Evolutionary conservation across 1,140 invertebrate genomes (phyloP).

Genomic region (Mya arenaria): DNA sequence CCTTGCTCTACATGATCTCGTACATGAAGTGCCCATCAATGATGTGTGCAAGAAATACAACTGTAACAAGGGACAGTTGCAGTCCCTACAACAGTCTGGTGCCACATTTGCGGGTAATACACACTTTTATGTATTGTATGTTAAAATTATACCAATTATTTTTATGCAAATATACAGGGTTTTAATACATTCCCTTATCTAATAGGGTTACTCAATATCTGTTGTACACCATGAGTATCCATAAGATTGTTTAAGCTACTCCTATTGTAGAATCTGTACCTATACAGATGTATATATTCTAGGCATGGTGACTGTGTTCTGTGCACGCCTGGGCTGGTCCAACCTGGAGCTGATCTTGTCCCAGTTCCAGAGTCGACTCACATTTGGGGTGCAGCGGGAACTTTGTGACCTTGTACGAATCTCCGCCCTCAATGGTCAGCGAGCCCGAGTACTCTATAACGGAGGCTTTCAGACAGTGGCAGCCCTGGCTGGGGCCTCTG

Average conservation of each 20-base stretch:
- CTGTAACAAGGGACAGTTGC: slow-evolving; percentile 92
- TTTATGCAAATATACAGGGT: too few relatives aligned
- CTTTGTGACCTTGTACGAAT: slow-evolving; percentile 95
- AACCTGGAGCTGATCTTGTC: slow-evolving; percentile 94
- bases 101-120: slow-evolving; percentile 96
- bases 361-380: slow-evolving; percentile 96
- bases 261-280: background rate
- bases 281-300: slow-evolving; percentile 31
- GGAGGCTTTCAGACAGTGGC: slow-evolving; percentile 90
- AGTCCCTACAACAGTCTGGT: slow-evolving; percentile 96
- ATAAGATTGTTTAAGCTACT: background rate
- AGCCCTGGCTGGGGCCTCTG: slow-evolving; percentile 89
- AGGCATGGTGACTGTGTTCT: slow-evolving; percentile 97
- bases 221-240: background rate
- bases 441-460: slow-evolving; percentile 92
- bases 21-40: slow-evolving; percentile 93
- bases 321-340: slow-evolving; percentile 95
- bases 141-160: too few relatives aligned
- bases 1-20: slow-evolving; percentile 94
- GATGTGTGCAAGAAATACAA: slow-evolving; percentile 91
- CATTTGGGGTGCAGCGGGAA: slow-evolving; percentile 96
- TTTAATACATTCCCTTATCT: too few relatives aligned
- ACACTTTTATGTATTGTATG: too few relatives aligned
- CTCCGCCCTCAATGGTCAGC: slow-evolving; percentile 90
- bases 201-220: background rate